Conservation (phyloP, 2,888 invertebrate genomes). For the Ennomos quercinarius region DNA sequence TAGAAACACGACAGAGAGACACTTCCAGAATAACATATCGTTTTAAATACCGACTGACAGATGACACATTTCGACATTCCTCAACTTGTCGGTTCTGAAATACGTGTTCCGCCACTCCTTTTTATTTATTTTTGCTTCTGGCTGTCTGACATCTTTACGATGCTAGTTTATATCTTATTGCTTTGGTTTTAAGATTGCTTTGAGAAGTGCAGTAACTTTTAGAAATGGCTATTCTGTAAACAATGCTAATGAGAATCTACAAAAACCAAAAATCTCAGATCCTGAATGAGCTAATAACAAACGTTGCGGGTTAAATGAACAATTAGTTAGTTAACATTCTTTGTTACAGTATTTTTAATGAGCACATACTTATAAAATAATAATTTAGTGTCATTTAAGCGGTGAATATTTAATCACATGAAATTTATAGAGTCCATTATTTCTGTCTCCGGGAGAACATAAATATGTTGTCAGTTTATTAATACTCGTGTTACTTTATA, state of each 20-base stretch:
- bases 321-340: slow-evolving; percentile 42
- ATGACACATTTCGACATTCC: slow-evolving; percentile 85
- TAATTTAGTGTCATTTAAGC: slow-evolving; percentile 52
- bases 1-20: slow-evolving; percentile 71
- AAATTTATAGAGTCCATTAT: slow-evolving; percentile 71
- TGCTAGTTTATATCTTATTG: slow-evolving; percentile 53
- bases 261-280: slow-evolving; percentile 65
- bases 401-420: slow-evolving; percentile 60
- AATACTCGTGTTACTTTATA: slow-evolving; percentile 63
- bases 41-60: slow-evolving; percentile 84
- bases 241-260: slow-evolving; percentile 69
- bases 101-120: slow-evolving; percentile 62
- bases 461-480: slow-evolving; percentile 77
- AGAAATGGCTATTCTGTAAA: slow-evolving; percentile 49
- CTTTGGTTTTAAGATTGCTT: slow-evolving; percentile 40
- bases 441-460: slow-evolving; percentile 62
- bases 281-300: slow-evolving; percentile 62
- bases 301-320: slow-evolving; percentile 61
- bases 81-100: slow-evolving; percentile 84
- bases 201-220: slow-evolving; percentile 28
- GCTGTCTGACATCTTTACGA: slow-evolving; percentile 19
- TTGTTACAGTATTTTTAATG: slow-evolving; percentile 34
- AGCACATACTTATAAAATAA: slow-evolving; percentile 41
- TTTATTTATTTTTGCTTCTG: slow-evolving; percentile 70
- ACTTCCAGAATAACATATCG: slow-evolving; percentile 82